Base-by-base conservation (phyloP, 92 coral and sea anemone genomes). In the Palythoa heliodiscus region DNA sequence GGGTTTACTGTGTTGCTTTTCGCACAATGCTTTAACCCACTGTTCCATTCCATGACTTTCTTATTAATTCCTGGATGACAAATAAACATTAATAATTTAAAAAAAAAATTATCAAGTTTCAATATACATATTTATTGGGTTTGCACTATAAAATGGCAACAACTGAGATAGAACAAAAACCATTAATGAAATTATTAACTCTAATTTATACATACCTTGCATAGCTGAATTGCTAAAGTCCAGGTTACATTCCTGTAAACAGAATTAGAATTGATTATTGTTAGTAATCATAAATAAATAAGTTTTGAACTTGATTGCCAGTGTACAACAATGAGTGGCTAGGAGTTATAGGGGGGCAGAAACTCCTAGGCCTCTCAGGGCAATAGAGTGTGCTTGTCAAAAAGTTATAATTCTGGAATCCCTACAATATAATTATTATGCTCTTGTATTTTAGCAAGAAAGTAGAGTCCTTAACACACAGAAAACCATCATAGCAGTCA, bases 41-140 rank as follows among this genome's bases (percentile, higher is more conserved):
- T 78, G 50, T 78, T 61, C 83, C 83, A 78, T 61, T 78, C 83
- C 83, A 78, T 78, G 38, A 78, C 72, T 78, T 78, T 78, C 71
- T 78, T 78, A 23, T 63, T 78, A 22, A 78, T 60, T 39, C 83
- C 83, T 78, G 22, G 5, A 60, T 37, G 29, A 78, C 3, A 0
- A n/a, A 78, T 37, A 22, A 5, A 71, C 8, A 3, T 39, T 25
- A 19, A 5, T 37, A 68, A 50, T 58, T 17, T 47, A 9, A 10
- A 5, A 74, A 9, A 74, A 10, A 9, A 29, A 52, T 5, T 11
- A 5, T 12, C 2, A 55, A 55, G 61, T 55, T 16, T 55, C 11
- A 9, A 55, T 12, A 12, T 73, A 5, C 10, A 10, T 47, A 52
- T 48, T 43, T 17, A 20, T 11, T 73, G 8, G 19, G 23, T 72